Evolutionary conservation across 2,888 invertebrate genomes (phyloP).

Genomic region (Alsophila aescularia): DNA sequence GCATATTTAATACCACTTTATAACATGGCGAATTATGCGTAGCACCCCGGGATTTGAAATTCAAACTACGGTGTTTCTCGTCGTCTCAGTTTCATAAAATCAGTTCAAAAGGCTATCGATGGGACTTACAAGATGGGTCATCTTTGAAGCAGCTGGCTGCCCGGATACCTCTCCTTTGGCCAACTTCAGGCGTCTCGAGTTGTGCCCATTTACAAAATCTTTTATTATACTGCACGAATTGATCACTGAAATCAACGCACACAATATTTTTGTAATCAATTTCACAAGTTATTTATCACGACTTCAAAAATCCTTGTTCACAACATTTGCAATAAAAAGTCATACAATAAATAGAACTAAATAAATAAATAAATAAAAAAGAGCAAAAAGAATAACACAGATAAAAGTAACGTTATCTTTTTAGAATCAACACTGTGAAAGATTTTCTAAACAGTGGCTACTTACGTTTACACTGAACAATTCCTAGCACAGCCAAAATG

Average conservation of each 20-base stretch:
- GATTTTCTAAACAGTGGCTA: not conserved
- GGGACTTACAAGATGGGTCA: constrained; percentile 52
- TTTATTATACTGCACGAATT: constrained; percentile 44
- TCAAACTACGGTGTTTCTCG: no score
- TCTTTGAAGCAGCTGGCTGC: constrained; percentile 52
- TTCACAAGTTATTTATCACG: no score
- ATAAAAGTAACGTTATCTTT: constrained; percentile 1
- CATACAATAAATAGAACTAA: not conserved
- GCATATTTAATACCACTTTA: no score
- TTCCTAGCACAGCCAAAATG: constrained; percentile 46
- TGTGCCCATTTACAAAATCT: constrained; percentile 54
- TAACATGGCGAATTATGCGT: no score
- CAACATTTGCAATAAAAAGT: no score
- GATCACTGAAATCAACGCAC: constrained; percentile 44
- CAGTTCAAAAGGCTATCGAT: no score
- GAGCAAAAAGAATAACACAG: not conserved
- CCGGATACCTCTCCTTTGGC: constrained; percentile 46
- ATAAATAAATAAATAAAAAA: not conserved
- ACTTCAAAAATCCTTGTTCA: no score
- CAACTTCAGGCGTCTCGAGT: constrained; percentile 44
- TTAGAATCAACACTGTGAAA: not conserved
- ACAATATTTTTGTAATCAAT: not conserved
- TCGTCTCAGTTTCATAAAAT: no score
- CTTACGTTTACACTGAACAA: constrained; percentile 36
- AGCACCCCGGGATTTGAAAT: no score